Evolutionary conservation across 1,140 invertebrate genomes (phyloP).

Genomic region (Zaprionus gabonicus): DNA sequence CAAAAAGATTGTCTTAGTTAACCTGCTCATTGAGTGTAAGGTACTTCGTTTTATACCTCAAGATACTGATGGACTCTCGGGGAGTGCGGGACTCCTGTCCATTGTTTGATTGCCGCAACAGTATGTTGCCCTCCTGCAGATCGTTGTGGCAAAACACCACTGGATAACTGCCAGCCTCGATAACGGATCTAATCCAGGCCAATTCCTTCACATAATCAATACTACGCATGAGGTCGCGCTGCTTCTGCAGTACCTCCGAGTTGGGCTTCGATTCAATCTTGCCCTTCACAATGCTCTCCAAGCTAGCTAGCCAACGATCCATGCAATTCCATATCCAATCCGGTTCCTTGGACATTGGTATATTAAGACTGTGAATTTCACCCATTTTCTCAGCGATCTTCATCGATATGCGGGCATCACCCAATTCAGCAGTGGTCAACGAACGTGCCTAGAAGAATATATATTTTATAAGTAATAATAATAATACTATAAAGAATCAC

Average conservation of each 20-base stretch:
- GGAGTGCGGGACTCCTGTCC: conserved; percentile 45
- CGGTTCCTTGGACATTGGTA: conserved; percentile 97
- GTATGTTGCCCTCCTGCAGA: conserved; percentile 94
- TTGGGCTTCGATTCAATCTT: conserved; percentile 64
- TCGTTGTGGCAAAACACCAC: conserved; percentile 99
- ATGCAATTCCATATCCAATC: conserved; percentile 97
- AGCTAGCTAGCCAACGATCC: conserved; percentile 88
- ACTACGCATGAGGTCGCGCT: conserved; percentile 64
- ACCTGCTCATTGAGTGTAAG: not conserved
- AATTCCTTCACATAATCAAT: conserved; percentile 88
- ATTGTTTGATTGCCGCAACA: conserved; percentile 53
- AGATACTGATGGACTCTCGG: conserved; percentile 53
- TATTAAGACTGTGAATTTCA: conserved; percentile 94
- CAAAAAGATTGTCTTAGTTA: not conserved
- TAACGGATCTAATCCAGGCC: conserved; percentile 87
- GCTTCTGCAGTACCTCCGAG: conserved; percentile 59
- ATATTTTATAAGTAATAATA: not conserved
- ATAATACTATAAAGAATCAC: too few species aligned
- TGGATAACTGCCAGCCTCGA: conserved; percentile 88
- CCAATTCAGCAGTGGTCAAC: conserved; percentile 91
- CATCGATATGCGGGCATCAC: conserved; percentile 90
- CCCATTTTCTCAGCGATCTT: conserved; percentile 97
- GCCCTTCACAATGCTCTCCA: conserved; percentile 78
- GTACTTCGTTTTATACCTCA: conserved; percentile 42
- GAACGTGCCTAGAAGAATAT: conserved; percentile 89